Conservation (phyloP, 1,140 invertebrate species). For the Battus philenor region DNA sequence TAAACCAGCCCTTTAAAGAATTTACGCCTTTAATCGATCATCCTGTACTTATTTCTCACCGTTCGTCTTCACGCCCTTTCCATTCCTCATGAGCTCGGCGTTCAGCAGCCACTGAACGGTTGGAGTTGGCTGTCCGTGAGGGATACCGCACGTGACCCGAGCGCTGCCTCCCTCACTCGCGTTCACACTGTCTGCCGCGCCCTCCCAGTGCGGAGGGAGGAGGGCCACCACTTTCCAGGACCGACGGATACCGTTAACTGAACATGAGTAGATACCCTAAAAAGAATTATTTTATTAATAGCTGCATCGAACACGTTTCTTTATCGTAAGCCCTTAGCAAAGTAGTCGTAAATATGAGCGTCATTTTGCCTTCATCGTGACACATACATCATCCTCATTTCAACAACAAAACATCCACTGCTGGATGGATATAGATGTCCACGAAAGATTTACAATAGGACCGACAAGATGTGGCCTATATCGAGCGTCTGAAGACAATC, state of each 20-base stretch:
- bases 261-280: slow-evolving; percentile 67
- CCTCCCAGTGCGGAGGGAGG: slow-evolving; percentile 55
- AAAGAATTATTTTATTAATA: slow-evolving; percentile 13
- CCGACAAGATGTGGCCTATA: no score
- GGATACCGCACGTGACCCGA: slow-evolving; percentile 67
- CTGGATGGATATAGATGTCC: no score
- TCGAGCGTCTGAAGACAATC: no score
- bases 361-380: no score
- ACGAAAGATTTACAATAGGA: no score
- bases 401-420: no score
- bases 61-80: slow-evolving; percentile 70
- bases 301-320: no score
- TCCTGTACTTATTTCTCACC: slow-evolving; percentile 38
- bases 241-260: slow-evolving; percentile 44
- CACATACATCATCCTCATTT: no score
- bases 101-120: slow-evolving; percentile 90
- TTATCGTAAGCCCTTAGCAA: no score
- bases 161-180: slow-evolving; percentile 49
- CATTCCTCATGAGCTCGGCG: slow-evolving; percentile 79
- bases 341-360: no score
- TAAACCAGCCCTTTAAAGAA: no score
- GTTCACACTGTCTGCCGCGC: slow-evolving; percentile 58
- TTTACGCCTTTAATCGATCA: no score
- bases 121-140: slow-evolving; percentile 83
- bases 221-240: slow-evolving; percentile 57